These are phyloP conservation scores for Dreissena polymorpha DNA, from an alignment of 1,140 invertebrate genomes.

Conservation along the genomic window DNA sequence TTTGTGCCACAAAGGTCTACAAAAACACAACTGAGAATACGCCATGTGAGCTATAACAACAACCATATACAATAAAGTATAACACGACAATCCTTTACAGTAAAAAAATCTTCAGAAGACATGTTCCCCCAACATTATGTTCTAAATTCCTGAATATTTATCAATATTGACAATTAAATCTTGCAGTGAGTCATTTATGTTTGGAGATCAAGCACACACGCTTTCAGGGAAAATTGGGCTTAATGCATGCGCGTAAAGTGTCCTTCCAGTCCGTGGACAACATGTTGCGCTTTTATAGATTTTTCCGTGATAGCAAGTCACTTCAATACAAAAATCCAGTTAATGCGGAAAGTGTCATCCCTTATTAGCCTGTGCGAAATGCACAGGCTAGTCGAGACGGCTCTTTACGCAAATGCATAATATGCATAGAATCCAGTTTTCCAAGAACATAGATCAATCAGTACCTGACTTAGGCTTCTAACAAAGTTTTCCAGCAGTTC, in stretches of 20 bases:
- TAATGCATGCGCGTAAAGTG: too few relatives aligned
- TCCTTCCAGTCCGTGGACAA: too few relatives aligned
- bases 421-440: neutral
- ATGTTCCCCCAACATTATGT: neutral
- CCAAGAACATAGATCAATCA: neutral
- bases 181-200: too few relatives aligned
- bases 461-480: slow-evolving; percentile 32
- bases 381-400: neutral
- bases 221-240: too few relatives aligned
- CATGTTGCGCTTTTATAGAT: neutral
- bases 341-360: neutral
- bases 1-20: too few relatives aligned
- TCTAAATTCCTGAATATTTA: neutral
- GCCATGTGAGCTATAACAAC: neutral
- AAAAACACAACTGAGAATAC: neutral
- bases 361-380: neutral
- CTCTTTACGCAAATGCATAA: neutral
- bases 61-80: neutral
- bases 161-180: too few relatives aligned
- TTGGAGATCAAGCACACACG: neutral
- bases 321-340: neutral
- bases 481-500: slow-evolving; percentile 32
- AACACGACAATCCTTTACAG: neutral
- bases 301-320: neutral
- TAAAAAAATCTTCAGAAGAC: neutral